phyloP scores from a whole-genome alignment of 2,888 invertebrate species.

The Noctuana brunneofusca region DNA sequence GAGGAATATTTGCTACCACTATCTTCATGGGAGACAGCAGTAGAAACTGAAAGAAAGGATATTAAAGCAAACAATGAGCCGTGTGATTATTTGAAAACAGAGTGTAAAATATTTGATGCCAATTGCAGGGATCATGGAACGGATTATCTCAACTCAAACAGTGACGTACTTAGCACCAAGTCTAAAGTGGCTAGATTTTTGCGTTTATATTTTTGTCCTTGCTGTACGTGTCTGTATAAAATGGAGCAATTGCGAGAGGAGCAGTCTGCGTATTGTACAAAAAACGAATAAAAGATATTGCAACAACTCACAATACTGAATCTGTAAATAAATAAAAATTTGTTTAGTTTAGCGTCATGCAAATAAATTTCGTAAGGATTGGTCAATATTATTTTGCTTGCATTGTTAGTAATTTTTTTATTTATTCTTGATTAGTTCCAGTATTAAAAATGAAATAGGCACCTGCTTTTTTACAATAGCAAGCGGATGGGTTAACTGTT shows the following conservation, averaged over 20 bases:
- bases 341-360: conserved; percentile 2
- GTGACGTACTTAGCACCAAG: conserved; percentile 53
- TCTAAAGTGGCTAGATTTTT: conserved; percentile 70
- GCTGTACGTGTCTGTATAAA: conserved; percentile 71
- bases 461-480: background rate
- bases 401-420: conserved; percentile 8
- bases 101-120: conserved; percentile 35
- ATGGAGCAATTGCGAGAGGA: conserved; percentile 64
- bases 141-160: conserved; percentile 44
- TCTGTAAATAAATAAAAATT: conserved; percentile 7
- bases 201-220: conserved; percentile 73
- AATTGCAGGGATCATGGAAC: conserved; percentile 44
- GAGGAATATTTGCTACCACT: conserved; percentile 81
- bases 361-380: conserved; percentile 18
- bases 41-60: conserved; percentile 45
- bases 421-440: background rate
- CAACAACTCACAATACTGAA: conserved; percentile 9
- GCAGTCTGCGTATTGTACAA: conserved; percentile 45
- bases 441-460: conserved; percentile 1
- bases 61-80: conserved; percentile 40
- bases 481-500: background rate
- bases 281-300: conserved; percentile 24
- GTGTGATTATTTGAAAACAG: conserved; percentile 26
- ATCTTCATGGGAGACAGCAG: conserved; percentile 80
- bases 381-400: background rate